Evolutionary conservation across 2,113 vertebrate species (phyloP).

Genomic region (Noctilio leporinus): DNA sequence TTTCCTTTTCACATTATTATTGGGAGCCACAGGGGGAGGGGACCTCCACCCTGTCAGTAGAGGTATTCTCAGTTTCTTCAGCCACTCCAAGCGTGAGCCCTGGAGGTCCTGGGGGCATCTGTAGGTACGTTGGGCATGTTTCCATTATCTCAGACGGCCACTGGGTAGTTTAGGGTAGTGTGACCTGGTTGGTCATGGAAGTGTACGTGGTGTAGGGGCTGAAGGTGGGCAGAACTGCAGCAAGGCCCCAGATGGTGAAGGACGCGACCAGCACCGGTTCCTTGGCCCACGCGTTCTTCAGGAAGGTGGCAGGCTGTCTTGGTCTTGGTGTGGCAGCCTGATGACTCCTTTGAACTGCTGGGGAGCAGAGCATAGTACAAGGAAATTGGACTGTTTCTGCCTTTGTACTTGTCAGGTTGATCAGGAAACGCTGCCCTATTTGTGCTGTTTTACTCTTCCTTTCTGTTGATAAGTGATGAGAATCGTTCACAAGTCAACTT

Average conservation of each 20-base stretch:
- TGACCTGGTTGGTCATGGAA: neutral
- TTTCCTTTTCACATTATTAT: neutral
- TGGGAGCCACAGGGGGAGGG: neutral
- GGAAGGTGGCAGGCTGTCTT: neutral
- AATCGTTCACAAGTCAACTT: neutral
- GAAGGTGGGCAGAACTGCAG: neutral
- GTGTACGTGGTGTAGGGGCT: neutral
- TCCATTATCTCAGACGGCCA: neutral
- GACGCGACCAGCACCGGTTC: neutral
- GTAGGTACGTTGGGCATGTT: neutral
- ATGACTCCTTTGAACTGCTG: neutral
- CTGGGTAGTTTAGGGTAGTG: neutral
- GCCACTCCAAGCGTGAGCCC: neutral
- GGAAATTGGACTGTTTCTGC: slow-evolving; percentile 4
- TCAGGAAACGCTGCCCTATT: neutral
- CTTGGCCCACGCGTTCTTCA: neutral
- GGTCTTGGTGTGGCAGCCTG: neutral
- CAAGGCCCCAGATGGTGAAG: neutral
- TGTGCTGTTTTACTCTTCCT: neutral
- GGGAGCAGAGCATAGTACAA: neutral
- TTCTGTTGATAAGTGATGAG: slow-evolving; percentile 23
- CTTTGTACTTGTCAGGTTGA: neutral
- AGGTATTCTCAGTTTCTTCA: neutral
- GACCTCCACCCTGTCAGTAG: too few species aligned
- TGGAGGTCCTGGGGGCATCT: neutral